Conservation (phyloP, 2,797 vertebrate genomes). For the Scarus forsteni region DNA sequence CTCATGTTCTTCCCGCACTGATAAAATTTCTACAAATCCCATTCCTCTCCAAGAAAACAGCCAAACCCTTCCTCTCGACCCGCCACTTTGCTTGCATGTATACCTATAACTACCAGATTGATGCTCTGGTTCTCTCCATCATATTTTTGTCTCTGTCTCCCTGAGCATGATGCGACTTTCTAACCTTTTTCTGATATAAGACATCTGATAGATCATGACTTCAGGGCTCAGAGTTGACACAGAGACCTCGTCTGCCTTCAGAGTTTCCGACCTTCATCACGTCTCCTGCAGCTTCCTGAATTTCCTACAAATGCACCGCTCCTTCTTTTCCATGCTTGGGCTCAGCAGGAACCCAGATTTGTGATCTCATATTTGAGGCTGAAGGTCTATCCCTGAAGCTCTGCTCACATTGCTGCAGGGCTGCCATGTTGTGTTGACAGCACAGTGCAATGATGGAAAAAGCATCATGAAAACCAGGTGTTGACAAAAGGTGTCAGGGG, state of each 20-base stretch:
- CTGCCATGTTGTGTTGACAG: constrained; percentile 19
- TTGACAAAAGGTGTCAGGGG: constrained; percentile 28
- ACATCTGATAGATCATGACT: constrained; percentile 15
- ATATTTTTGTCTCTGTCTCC: not conserved
- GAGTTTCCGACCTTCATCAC: constrained; percentile 48
- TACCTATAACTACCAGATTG: too few relatives aligned
- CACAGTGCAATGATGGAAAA: constrained; percentile 24
- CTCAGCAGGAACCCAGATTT: constrained; percentile 49
- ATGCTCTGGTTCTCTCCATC: too few relatives aligned
- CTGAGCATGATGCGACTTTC: constrained; percentile 9
- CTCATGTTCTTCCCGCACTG: too few relatives aligned
- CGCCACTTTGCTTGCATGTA: too few relatives aligned
- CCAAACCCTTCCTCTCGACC: too few relatives aligned
- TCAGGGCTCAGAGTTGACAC: constrained; percentile 21
- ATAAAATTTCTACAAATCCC: too few relatives aligned
- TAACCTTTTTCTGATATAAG: constrained; percentile 23
- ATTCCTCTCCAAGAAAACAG: too few relatives aligned
- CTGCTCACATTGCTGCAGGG: constrained; percentile 34
- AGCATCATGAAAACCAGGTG: constrained; percentile 38
- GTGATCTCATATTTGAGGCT: constrained; percentile 47
- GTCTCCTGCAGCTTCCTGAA: constrained; percentile 28
- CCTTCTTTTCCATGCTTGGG: constrained; percentile 14
- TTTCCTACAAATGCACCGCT: constrained; percentile 11
- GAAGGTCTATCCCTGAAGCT: constrained; percentile 21
- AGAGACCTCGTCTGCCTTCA: constrained; percentile 39